Evolutionary conservation across 2,797 vertebrate genomes (phyloP).

Genomic region (Propithecus deckenii): DNA sequence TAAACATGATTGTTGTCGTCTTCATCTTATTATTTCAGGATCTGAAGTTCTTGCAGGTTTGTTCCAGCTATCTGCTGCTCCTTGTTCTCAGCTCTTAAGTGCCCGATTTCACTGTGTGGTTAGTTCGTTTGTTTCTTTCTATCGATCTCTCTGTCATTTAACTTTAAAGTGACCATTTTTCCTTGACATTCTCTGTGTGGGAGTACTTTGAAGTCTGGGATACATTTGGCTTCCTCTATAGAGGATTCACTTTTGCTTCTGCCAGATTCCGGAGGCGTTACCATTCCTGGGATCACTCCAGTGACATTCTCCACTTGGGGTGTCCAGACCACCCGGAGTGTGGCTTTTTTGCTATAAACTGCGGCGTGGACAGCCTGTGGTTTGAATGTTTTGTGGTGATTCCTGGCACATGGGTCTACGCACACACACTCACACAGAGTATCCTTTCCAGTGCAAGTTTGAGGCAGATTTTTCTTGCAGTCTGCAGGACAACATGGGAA

Average conservation of each 20-base stretch:
- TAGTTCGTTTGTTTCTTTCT: neutral
- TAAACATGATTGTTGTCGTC: neutral
- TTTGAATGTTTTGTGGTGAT: slow-evolving; percentile 24
- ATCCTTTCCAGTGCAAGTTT: neutral
- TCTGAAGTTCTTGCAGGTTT: neutral
- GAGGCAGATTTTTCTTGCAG: neutral
- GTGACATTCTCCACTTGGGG: neutral
- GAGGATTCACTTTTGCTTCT: neutral
- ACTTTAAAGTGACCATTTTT: neutral
- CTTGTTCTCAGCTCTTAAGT: neutral
- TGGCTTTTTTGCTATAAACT: neutral
- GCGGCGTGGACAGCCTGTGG: neutral
- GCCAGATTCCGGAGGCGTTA: neutral
- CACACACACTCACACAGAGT: neutral
- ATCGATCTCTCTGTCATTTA: neutral
- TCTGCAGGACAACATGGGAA: neutral
- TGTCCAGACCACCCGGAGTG: slow-evolving; percentile 22
- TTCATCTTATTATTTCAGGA: neutral
- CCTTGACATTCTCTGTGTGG: slow-evolving; percentile 19
- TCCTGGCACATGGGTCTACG: neutral
- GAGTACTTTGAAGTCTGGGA: slow-evolving; percentile 16
- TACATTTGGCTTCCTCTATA: neutral
- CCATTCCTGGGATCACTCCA: neutral
- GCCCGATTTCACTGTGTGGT: neutral
- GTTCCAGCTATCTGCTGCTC: neutral